Base-by-base conservation (phyloP, 2,888 invertebrate species). In the Penaeus monodon region DNA sequence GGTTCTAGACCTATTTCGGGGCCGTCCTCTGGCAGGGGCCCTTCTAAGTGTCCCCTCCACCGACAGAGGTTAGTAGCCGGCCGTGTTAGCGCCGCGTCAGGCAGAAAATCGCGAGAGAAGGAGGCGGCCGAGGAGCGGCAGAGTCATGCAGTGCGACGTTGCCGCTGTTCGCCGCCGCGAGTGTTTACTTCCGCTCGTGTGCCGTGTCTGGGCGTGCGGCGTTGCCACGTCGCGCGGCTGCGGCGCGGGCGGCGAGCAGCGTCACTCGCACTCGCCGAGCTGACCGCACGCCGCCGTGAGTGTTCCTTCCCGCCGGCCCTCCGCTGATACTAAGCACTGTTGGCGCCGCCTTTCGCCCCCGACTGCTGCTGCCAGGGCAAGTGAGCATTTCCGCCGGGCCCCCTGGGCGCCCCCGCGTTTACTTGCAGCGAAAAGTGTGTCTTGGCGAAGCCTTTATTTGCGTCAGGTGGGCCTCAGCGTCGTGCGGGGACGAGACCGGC, bases 401-500 rank as follows among this genome's bases (percentile, higher is more conserved):
- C 12, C 27, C 49, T 64, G 29, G 49, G 73, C 29, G 49, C 79
- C 73, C 68, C 29, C 44, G 27, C 33, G 22, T 76, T 73, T 85
- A 85, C 85, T 85, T 85, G 27, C 44, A 44, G 63, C 33, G 33
- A 24, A 73, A 85, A 74, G 33, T 64, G 33, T 38, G 80, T 73
- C n/a, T 17, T 33, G 80, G 27, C 20, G n/a, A 12, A 14, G 29
- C 74, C 38, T 85, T 73, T 81, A 74, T 84, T 64, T 68, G 38
- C 76, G 88, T 84, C 80, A 84, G 82, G 79, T 88, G 84, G 81
- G 73, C 88, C 88, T 88, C 84, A 84, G 88, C 84, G 88, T 88
- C 84, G 49, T 79, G 63, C 83, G 65, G 76, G 79, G 84, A 63
- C 74, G 79, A 88, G 80, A 84, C 84, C 88, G 88, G 88, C 88